Percentiles rank a stretch among this genome's conserved stretches.
These are phyloP conservation scores for Psilanteris sp. DNA, from an alignment of 1,140 invertebrate genomes.

Conservation along the genomic window DNA sequence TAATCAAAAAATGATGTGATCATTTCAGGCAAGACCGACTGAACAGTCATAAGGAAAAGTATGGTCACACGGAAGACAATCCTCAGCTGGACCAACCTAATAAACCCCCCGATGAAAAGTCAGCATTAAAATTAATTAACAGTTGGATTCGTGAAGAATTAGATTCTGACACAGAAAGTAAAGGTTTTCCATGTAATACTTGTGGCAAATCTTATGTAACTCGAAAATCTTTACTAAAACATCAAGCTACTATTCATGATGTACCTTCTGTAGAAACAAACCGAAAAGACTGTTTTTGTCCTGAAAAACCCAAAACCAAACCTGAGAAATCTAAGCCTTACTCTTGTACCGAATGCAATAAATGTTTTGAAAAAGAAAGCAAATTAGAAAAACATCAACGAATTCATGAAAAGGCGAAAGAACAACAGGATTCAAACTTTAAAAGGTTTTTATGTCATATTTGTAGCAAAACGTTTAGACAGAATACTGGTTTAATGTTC, in stretches of 20 bases:
- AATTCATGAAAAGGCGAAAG: slow-evolving; percentile 72
- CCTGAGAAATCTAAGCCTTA: slow-evolving; percentile 82
- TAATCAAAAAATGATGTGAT: too few relatives aligned
- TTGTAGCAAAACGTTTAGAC: slow-evolving; percentile 74
- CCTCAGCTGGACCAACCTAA: slow-evolving; percentile 36
- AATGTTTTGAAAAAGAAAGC: slow-evolving; percentile 81
- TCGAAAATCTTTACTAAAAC: slow-evolving; percentile 70
- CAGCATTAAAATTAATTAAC: slow-evolving; percentile 71
- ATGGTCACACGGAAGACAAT: slow-evolving; percentile 60
- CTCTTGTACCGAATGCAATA: slow-evolving; percentile 83
- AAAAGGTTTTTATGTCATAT: slow-evolving; percentile 75
- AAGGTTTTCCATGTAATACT: slow-evolving; percentile 67
- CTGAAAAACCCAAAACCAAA: slow-evolving; percentile 25
- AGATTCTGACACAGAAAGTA: slow-evolving; percentile 70
- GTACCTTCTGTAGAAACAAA: slow-evolving; percentile 6
- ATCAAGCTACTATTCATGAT: slow-evolving; percentile 62
- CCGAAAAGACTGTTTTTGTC: slow-evolving; percentile 30
- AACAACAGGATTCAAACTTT: slow-evolving; percentile 68
- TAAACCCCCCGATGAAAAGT: slow-evolving; percentile 68
- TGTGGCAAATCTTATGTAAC: slow-evolving; percentile 73
- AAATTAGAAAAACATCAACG: slow-evolving; percentile 76
- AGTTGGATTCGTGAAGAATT: slow-evolving; percentile 72
- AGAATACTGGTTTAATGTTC: slow-evolving; percentile 79
- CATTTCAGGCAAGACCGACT: slow-evolving; percentile 61
- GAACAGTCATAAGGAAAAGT: slow-evolving; percentile 63